Evolutionary conservation across 2,888 invertebrate genomes (phyloP), one percentile per base, ranked within the genome.

Genomic region (Euplagia quadripunctaria): DNA sequence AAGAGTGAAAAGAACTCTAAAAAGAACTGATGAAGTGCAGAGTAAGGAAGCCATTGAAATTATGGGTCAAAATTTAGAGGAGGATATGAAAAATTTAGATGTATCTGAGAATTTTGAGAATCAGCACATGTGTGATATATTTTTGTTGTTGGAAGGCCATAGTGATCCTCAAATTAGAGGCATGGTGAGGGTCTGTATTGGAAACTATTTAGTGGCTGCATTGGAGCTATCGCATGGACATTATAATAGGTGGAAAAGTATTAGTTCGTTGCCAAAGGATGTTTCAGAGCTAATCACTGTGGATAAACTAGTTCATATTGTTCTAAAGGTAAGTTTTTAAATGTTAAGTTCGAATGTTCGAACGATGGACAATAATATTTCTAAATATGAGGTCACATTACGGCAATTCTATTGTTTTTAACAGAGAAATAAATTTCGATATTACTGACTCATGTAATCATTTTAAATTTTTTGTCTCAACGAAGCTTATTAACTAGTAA

Each of bases 151-250:
- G 81, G 96, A 97, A 58, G 94, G 96, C 78, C 98, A 99, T 90
- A 93, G 95, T 66, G 99, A 99, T 92, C 98, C 98, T 0, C 98
- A 98, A 89, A 96, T 99, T 61, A 96, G 98, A 84, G 98, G 98
- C 14, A 96, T 97, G 73, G 95, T 97, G 0, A 96, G 97, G 75
- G 93, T 97, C 9, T 94, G 98, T 81, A 96, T 98, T 71, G 97
- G 97, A 0, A 96, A 96, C 83, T 97, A 98, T 88, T 92, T 98
- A 80, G 96, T 96, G 71, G 93, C 97, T 0, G 96, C 97, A 0
- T 92, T 97, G 73, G 94, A 96, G 71, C 89, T 96, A 72, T 96
- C 96, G 4, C 95, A 96, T 73, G 96, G 96, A 0, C 94, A 96
- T 84, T 97, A 96, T 86, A 88, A 92, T 64, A 88, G 93, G 12